Percentiles rank a stretch among this genome's conserved stretches.
Conservation (phyloP, 1,140 invertebrate species). For the Euglossa dilemma region DNA sequence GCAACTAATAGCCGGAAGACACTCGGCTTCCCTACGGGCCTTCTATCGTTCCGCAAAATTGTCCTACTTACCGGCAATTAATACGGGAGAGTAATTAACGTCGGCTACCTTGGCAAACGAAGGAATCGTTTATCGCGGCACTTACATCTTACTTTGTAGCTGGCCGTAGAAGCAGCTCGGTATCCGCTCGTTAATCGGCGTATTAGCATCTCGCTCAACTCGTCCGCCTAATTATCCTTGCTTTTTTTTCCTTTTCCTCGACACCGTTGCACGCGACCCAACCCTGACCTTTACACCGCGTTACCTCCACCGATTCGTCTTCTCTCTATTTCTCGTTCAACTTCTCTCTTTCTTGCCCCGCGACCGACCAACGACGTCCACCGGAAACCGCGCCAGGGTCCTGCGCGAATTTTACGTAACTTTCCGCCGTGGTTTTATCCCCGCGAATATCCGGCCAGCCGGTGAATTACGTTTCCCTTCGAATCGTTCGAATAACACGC, state of each 20-base stretch:
- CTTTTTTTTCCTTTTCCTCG: not conserved
- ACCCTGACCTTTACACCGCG: not conserved
- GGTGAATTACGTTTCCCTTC: not conserved
- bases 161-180: not conserved
- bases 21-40: too few species aligned
- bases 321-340: too few species aligned
- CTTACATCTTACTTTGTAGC: slow-evolving; percentile 38
- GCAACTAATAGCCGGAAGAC: not conserved
- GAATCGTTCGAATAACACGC: not conserved
- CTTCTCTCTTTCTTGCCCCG: too few species aligned
- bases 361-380: too few species aligned
- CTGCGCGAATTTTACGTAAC: not conserved
- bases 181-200: slow-evolving; percentile 33
- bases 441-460: too few species aligned
- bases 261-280: not conserved
- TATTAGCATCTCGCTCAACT: slow-evolving; percentile 40
- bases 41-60: not conserved
- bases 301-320: too few species aligned
- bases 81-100: slow-evolving; percentile 8
- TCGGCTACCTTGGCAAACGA: slow-evolving; percentile 47
- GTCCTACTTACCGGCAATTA: slow-evolving; percentile 5
- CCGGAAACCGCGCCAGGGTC: not conserved
- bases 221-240: slow-evolving; percentile 10
- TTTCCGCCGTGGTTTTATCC: too few species aligned
- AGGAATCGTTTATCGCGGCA: slow-evolving; percentile 34